Evolutionary conservation across 2,797 vertebrate species (phyloP), one percentile per base, ranked within the genome.

Genomic region (Hybognathus amarus): DNA sequence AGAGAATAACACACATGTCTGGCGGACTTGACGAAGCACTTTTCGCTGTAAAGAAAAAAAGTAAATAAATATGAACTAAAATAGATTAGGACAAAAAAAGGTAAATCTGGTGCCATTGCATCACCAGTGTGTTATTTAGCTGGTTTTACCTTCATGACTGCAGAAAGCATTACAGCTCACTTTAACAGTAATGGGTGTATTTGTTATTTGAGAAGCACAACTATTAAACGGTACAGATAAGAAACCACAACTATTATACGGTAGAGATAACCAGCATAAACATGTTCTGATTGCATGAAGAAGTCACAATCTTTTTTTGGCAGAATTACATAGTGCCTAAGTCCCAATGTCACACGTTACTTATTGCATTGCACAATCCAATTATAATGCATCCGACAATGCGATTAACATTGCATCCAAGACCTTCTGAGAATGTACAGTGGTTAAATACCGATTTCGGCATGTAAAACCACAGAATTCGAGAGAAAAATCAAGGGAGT

Each of bases 381-480:
- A 1, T 50, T 6, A 50, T 12, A 36, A 71, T 36, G 22, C 3
- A 30, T n/a, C 20, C 40, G 13, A 30, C 2, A 18, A 38, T 38
- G 56, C 1, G 15, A 79, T 42, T 20, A 4, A 17, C 1, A 33
- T 10, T 42, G 2, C 24, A 18, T 27, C 9, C 24, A 47, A 47
- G 18, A 30, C 11, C 11, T 33, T 42, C 3, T 36, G 3, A 50
- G 8, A 27, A 38, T 61, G 56, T 42, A 5, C 75, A 1, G 24
- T 6, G 6, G 17, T 30, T 0, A 45, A 77, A 63, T 13, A 40
- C 33, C 0, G 10, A 63, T 63, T 63, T 22, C 13, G 2, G 2
- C 8, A 45, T 61, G 1, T 22, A 56, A 71, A 71, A 73, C 54
- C 68, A 20, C 79, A 82, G 42, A 45, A 50, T 82, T 74, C 42